Base-by-base conservation (phyloP, 2,888 invertebrate species). In the Nymphalis polychloros region DNA sequence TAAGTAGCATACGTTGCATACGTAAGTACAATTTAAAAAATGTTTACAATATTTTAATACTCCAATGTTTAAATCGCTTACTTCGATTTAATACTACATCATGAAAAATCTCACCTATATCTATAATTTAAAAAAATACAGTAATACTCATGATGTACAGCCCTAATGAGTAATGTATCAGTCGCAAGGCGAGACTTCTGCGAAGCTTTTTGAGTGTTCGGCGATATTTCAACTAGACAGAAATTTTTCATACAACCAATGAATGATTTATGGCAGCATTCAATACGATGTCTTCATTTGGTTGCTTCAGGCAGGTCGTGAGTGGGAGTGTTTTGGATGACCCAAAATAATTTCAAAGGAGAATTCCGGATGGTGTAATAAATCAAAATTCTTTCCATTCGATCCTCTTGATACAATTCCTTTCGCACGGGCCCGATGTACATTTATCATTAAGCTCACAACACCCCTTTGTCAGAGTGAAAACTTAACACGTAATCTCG, bases 231-330 rank as follows among this genome's bases (percentile, higher is more conserved):
- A 85, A 84, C 82, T 84, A 85, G 84, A 83, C 80, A 83, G 78
- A 79, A 75, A 57, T 76, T 81, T 81, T 81, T 81, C 74, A 67
- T 74, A 72, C 66, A 67, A 67, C 71, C 70, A 75, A 74, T 72
- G 68, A 68, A 77, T 89, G 88, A 92, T 91, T 91, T 90, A 92
- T 90, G 79, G 68, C 76, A 73, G 81, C 81, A 90, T 90, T 90
- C 79, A 86, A 83, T 81, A 74, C 83, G 81, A 90, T 83, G 84
- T 88, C 90, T 91, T 91, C 87, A 90, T 90, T 86, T 82, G 80
- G 85, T 81, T 76, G 86, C 91, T 88, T 69, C 81, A 72, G 90
- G 91, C 90, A 73, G 80, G 80, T 89, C 91, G 91, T 91, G 92
- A 90, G 89, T 86, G 84, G 90, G 89, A 83, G 89, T 83, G 84